A percentile compares a stretch with the other conserved stretches of the same genome.
These are phyloP conservation scores for Drosophila paranaensis DNA, from an alignment of 2,888 invertebrate species.

Conservation along the genomic window DNA sequence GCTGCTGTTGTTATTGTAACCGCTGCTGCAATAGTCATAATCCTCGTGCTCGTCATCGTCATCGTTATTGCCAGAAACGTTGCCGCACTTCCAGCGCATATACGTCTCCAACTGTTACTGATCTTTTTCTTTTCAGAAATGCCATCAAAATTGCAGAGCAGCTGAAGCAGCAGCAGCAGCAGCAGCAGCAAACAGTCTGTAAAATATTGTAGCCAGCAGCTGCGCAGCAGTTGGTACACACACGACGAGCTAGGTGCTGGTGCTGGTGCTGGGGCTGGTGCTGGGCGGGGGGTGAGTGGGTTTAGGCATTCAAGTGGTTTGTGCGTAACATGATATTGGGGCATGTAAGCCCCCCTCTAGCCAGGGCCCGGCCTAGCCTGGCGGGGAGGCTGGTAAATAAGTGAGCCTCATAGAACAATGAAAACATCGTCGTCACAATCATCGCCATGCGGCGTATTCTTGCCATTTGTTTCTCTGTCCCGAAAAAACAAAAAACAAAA, in stretches of 20 bases:
- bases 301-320: constrained; percentile 6
- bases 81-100: constrained; percentile 5
- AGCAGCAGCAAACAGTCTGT: constrained; percentile 64
- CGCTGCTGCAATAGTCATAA: constrained; percentile 31
- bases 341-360: constrained; percentile 15
- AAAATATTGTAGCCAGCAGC: constrained; percentile 79
- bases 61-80: constrained; percentile 41
- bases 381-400: constrained; percentile 10
- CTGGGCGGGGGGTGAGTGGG: not conserved
- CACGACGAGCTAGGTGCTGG: constrained; percentile 4
- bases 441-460: constrained; percentile 80
- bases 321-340: constrained; percentile 60
- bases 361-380: not conserved
- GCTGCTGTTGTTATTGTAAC: constrained; percentile 28
- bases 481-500: constrained; percentile 10
- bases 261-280: not conserved
- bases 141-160: constrained; percentile 68
- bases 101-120: constrained; percentile 50
- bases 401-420: constrained; percentile 74
- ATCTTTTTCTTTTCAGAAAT: constrained; percentile 58
- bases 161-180: constrained; percentile 38
- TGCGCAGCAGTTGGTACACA: constrained; percentile 39
- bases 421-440: constrained; percentile 80
- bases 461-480: constrained; percentile 66
- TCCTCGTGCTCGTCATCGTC: constrained; percentile 42